A percentile compares a stretch with the other conserved stretches of the same genome.
phyloP scores from a whole-genome alignment of 2,113 vertebrate species.

The Apeltes quadracus region DNA sequence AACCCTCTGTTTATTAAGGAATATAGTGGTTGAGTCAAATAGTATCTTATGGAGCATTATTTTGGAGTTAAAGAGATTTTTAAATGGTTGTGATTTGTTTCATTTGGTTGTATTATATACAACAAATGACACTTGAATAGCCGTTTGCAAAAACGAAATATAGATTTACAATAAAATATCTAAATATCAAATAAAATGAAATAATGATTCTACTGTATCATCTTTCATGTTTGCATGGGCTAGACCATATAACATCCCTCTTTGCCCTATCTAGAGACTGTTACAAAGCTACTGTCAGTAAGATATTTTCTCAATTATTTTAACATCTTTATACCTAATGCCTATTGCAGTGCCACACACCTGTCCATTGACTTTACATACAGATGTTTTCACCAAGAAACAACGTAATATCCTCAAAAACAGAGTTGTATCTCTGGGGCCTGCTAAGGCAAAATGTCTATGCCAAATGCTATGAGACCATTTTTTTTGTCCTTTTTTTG shows the following conservation, averaged over 20 bases:
- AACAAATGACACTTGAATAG: background rate
- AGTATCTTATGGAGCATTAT: background rate
- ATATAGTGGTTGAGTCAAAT: background rate
- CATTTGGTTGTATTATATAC: background rate
- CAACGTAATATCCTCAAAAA: background rate
- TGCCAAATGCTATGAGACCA: background rate
- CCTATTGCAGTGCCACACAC: background rate
- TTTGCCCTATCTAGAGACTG: background rate
- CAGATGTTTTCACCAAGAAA: background rate
- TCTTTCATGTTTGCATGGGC: background rate
- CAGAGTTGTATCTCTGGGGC: background rate
- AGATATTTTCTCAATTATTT: background rate
- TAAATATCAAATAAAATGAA: background rate
- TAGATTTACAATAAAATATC: background rate
- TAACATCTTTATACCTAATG: background rate
- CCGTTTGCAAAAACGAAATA: background rate
- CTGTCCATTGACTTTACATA: background rate
- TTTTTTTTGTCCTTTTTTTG: background rate
- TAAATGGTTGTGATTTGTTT: background rate
- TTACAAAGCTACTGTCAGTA: background rate
- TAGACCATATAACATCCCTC: background rate
- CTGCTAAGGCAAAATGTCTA: background rate
- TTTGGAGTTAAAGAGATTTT: background rate
- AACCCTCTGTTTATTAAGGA: background rate
- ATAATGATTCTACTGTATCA: background rate